Evolutionary conservation across 2,797 vertebrate species (phyloP).

Genomic region (Siniperca undulata): DNA sequence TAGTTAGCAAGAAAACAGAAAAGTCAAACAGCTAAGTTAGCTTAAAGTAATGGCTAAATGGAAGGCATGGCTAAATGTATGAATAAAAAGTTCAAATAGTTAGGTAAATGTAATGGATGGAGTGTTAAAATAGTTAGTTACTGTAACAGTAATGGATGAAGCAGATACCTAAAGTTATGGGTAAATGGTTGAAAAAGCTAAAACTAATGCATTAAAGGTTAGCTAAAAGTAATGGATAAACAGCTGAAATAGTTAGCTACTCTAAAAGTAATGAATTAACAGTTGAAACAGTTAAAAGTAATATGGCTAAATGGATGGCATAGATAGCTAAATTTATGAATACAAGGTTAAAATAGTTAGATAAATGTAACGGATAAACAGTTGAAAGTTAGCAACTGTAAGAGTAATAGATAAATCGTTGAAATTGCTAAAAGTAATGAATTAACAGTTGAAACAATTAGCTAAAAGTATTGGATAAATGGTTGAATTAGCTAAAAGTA

Average conservation of each 20-base stretch:
- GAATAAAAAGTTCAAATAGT: neutral
- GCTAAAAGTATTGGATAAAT: neutral
- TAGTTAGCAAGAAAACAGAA: neutral
- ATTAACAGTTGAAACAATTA: neutral
- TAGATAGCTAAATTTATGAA: neutral
- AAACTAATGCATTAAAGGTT: neutral
- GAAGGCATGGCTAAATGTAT: neutral
- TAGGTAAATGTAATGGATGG: neutral
- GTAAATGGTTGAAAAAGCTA: neutral
- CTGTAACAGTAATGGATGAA: neutral
- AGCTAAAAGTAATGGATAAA: neutral
- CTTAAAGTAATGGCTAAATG: neutral
- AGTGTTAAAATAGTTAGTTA: neutral
- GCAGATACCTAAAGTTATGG: too few relatives aligned
- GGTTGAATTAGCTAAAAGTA: neutral
- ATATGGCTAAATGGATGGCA: too few relatives aligned
- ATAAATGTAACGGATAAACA: neutral
- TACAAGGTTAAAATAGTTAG: neutral
- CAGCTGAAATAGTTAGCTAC: too few relatives aligned
- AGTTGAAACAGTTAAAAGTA: too few relatives aligned
- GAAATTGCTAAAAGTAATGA: neutral
- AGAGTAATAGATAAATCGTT: neutral
- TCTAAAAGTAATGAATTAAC: too few relatives aligned
- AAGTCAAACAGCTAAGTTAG: neutral
- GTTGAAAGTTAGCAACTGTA: neutral